Base-by-base conservation (phyloP, 2,113 vertebrate genomes). In the Pteruthius melanotis region DNA sequence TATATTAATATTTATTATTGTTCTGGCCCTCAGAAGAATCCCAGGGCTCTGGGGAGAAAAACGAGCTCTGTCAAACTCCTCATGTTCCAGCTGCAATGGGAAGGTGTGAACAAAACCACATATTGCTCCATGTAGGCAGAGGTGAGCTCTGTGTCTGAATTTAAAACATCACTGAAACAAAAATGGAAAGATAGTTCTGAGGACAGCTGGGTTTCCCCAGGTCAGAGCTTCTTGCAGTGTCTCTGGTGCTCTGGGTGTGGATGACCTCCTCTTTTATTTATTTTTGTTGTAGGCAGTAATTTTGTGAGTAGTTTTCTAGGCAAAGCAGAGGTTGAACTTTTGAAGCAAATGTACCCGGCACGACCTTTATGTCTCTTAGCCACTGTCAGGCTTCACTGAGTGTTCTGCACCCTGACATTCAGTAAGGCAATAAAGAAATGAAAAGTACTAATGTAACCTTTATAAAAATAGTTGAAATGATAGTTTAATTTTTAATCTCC, bases 401-500 rank as follows among this genome's bases (percentile, higher is more conserved):
- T 92, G 89, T 83, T 94, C 76, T 95, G 96, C 85, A 89, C 94
- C 96, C 93, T 97, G 96, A 95, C 97, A 96, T 97, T 98, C 95
- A 97, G 47, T 68, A 88, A 79, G 92, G 91, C 86, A 97, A 97
- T 97, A 97, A 97, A 97, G 94, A 97, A 97, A 95, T 97, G 65
- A 97, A 97, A 97, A 76, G 91, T 96, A 92, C 89, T 94, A 97
- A 97, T 76, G 84, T 97, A 97, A 98, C 93, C 96, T 97, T 98
- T 97, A 95, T 96, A 94, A 95, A 97, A 98, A 97, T 93, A 93
- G 89, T 97, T 96, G 70, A 97, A 97, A 96, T 91, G 90, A 95
- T 97, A 96, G 94, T 97, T 98, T 98, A 97, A 95, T 97, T 98
- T 97, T 97, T 97, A 97, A 94, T 97, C 77, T 96, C 86, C 53